A percentile compares a stretch with the other conserved stretches of the same genome.
phyloP scores from a whole-genome alignment of 2,888 invertebrate genomes.

The Colostygia pectinataria region DNA sequence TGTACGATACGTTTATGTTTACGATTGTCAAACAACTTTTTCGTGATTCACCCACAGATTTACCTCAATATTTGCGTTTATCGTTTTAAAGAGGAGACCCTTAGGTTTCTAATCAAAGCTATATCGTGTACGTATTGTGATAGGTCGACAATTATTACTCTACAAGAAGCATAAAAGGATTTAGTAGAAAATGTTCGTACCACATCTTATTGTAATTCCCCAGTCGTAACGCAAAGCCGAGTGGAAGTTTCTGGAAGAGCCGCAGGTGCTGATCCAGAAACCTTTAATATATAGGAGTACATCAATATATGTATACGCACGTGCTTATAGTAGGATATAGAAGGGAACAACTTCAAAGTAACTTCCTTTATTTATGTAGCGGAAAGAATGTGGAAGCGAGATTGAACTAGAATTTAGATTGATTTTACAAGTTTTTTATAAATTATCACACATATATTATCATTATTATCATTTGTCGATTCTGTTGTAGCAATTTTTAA shows the following conservation, averaged over 20 bases:
- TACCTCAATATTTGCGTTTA: too few relatives aligned
- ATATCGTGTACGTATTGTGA: too few relatives aligned
- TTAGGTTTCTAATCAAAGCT: too few relatives aligned
- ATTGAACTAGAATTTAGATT: background rate
- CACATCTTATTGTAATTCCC: conserved; percentile 32
- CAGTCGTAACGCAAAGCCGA: conserved; percentile 17
- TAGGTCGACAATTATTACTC: conserved; percentile 1
- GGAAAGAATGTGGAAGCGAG: background rate
- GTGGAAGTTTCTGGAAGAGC: conserved; percentile 20
- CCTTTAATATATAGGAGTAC: conserved; percentile 36
- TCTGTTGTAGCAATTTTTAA: too few relatives aligned
- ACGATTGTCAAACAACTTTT: too few relatives aligned
- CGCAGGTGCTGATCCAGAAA: conserved; percentile 34
- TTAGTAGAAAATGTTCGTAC: conserved; percentile 16
- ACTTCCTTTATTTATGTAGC: conserved; percentile 12
- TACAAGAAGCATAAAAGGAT: conserved; percentile 6
- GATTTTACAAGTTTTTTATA: too few relatives aligned
- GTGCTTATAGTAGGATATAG: conserved; percentile 27
- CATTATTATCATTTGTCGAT: too few relatives aligned
- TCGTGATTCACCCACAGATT: too few relatives aligned
- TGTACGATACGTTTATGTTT: too few relatives aligned
- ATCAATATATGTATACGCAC: conserved; percentile 33
- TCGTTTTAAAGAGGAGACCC: too few relatives aligned
- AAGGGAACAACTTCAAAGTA: conserved; percentile 7
- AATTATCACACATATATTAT: too few relatives aligned